These are phyloP conservation scores for Trichogramma dendrolimi DNA, from an alignment of 2,888 invertebrate species.

Conservation along the genomic window DNA sequence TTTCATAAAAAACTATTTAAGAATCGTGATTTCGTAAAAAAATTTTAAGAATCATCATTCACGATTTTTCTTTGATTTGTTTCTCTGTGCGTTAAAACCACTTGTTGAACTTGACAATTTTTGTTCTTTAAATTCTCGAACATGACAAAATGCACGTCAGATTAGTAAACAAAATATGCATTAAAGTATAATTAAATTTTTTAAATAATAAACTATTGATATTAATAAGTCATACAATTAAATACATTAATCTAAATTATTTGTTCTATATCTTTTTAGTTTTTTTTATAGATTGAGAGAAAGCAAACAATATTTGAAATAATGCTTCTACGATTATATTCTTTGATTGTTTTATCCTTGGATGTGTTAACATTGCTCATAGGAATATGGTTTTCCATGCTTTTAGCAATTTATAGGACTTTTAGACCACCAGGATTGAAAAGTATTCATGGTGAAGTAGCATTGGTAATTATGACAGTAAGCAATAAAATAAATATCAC, in stretches of 20 bases:
- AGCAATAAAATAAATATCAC: neutral
- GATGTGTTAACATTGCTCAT: slow-evolving; percentile 57
- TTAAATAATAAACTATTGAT: neutral
- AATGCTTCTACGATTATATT: slow-evolving; percentile 58
- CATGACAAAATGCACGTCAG: neutral
- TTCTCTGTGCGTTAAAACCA: too few relatives aligned
- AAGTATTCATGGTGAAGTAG: slow-evolving; percentile 60
- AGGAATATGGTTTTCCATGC: slow-evolving; percentile 56
- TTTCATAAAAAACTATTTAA: too few relatives aligned
- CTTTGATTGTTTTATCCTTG: slow-evolving; percentile 56
- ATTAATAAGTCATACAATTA: slow-evolving; percentile 3
- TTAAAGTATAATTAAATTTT: neutral
- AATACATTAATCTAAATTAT: neutral
- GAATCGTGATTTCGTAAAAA: too few relatives aligned
- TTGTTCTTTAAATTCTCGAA: neutral
- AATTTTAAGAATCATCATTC: too few relatives aligned
- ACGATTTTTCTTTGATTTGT: too few relatives aligned
- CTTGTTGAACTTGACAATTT: too few relatives aligned
- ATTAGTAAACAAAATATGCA: neutral
- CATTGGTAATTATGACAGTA: slow-evolving; percentile 55
- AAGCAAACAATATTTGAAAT: slow-evolving; percentile 47
- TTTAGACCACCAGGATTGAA: slow-evolving; percentile 61
- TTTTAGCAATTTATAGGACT: slow-evolving; percentile 55
- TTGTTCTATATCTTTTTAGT: slow-evolving; percentile 14
- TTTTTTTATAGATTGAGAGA: slow-evolving; percentile 28